Conservation (phyloP, 2,888 invertebrate species). For the Priocnemis perturbator region DNA sequence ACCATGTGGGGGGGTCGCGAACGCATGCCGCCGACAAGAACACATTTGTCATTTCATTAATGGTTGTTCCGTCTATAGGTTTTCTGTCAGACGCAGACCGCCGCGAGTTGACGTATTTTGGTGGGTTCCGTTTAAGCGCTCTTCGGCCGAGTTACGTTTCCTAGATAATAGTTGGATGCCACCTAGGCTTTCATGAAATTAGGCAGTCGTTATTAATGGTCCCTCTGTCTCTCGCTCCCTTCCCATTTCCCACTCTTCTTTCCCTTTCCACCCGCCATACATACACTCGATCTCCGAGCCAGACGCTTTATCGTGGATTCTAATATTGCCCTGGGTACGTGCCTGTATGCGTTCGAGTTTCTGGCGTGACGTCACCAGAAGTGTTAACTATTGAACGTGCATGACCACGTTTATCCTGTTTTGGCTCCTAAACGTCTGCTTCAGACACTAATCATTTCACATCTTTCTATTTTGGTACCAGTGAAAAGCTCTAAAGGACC, state of each 20-base stretch:
- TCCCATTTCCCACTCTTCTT: background rate
- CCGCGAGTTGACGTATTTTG: constrained; percentile 57
- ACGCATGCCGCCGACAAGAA: constrained; percentile 47
- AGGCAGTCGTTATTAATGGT: constrained; percentile 54
- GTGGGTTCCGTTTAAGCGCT: constrained; percentile 51
- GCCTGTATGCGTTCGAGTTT: no score
- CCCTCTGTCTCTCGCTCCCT: constrained; percentile 15
- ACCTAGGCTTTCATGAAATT: constrained; percentile 51
- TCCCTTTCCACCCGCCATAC: no score
- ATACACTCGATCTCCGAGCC: no score
- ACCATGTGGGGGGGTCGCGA: background rate
- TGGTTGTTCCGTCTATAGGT: constrained; percentile 59
- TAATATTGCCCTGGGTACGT: no score
- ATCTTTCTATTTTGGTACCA: no score
- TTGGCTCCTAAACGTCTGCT: no score
- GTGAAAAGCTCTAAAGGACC: no score
- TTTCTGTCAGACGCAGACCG: constrained; percentile 55
- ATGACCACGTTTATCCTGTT: no score
- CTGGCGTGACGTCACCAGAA: no score
- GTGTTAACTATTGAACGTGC: no score
- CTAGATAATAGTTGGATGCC: constrained; percentile 50
- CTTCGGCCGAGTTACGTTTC: constrained; percentile 57
- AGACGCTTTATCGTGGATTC: no score
- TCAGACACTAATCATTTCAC: no score
- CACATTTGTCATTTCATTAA: constrained; percentile 61